Conservation (phyloP, 2,888 invertebrate genomes). For the Auanema sp. region DNA sequence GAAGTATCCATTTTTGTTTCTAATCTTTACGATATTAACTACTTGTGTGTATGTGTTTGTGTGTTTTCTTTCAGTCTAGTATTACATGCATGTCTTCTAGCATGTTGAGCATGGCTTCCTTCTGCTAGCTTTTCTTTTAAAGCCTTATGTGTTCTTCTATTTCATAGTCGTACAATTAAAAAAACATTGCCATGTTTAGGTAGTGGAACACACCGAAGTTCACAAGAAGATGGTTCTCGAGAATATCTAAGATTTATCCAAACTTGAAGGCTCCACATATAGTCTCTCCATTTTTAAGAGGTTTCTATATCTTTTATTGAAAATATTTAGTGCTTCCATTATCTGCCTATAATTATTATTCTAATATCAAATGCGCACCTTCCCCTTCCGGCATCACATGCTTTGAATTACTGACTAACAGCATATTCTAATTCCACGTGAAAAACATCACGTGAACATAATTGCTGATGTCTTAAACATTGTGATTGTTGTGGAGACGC, state of each 20-base stretch:
- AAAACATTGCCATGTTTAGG: conserved; percentile 55
- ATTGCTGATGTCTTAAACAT: no score
- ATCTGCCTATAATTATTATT: neutral
- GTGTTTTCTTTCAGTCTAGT: neutral
- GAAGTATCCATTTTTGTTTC: neutral
- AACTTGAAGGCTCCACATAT: conserved; percentile 4
- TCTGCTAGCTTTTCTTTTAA: neutral
- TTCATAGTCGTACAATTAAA: neutral
- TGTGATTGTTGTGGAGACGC: no score
- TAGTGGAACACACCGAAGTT: conserved; percentile 98
- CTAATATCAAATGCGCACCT: conserved; percentile 7
- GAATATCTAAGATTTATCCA: conserved; percentile 46
- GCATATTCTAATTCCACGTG: no score
- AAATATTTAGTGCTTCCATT: neutral
- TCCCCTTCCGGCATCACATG: neutral
- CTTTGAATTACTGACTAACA: no score
- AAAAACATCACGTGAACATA: no score
- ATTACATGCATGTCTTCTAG: no score
- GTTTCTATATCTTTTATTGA: conserved; percentile 2
- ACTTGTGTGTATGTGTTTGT: neutral
- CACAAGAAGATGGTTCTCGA: conserved; percentile 99
- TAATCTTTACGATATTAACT: neutral
- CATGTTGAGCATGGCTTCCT: no score
- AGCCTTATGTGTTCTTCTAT: conserved; percentile 7
- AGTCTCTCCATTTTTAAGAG: neutral